Base-by-base conservation (phyloP, 2,113 vertebrate species). In the Cyphomyrus plagiostoma region DNA sequence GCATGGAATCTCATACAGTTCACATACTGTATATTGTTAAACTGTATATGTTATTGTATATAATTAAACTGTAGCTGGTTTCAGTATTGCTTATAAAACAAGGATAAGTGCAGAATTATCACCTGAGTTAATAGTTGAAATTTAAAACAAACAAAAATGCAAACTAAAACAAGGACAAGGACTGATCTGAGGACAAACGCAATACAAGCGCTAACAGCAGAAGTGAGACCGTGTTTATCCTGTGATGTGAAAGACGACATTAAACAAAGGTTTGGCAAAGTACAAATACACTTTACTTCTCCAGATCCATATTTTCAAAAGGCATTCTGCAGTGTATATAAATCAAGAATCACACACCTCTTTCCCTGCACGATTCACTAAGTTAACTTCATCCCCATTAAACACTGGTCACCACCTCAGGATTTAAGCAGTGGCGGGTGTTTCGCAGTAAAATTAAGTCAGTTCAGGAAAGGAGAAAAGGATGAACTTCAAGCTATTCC, bases 281-380 rank as follows among this genome's bases (percentile, higher is more conserved):
- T 17, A 70, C n/a, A 89, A 89, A 80, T 23, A 42, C n/a, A 52
- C 15, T 89, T 89, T 80, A 89, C 19, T 89, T 83, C 30, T 89
- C 21, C 49, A 42, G 35, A 48, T 26, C 46, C 62, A 77, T 23
- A 77, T 42, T 5, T 83, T 39, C 70, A 53, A 89, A 53, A 26
- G 42, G 50, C 30, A 53, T 53, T 50, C 30, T 82, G 77, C 3
- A 89, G 52, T 82, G 30, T 83, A 56, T 50, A 89, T 19, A 83
- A 88, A 56, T 82, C 35, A 89, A 39, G 17, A 74, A 26, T 0
- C 86, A 58, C 49, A 87, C 86, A 17, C 13, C 86, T 35, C 26
- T 58, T 17, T 56, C 35, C 49, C 88, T 80, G 30, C 35, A 30
- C 10, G 2, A n/a, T 52, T 56, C 8, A 26, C 46, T 2, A 30